phyloP scores from a whole-genome alignment of 1,140 invertebrate genomes.

The Caerostris extrusa region DNA sequence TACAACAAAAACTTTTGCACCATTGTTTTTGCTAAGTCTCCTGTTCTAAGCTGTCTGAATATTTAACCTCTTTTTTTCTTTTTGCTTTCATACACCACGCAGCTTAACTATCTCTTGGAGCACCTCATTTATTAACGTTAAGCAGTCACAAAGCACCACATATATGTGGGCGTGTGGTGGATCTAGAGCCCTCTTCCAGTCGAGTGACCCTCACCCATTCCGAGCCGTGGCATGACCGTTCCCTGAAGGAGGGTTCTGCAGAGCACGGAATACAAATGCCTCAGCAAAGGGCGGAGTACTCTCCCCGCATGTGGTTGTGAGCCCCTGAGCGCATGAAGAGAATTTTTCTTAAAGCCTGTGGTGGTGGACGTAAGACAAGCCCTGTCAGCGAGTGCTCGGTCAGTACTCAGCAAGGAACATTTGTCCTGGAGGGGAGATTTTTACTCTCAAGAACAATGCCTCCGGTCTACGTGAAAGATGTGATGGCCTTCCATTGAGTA shows the following conservation, averaged over 20 bases:
- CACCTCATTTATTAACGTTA: conserved; percentile 19
- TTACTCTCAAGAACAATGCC: background rate
- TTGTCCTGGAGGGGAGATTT: background rate
- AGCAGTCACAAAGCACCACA: background rate
- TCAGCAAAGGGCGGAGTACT: conserved; percentile 18
- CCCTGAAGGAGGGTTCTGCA: background rate
- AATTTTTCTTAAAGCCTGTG: conserved; percentile 16
- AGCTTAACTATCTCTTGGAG: too few relatives aligned
- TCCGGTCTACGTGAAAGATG: too few relatives aligned
- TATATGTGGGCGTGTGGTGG: background rate
- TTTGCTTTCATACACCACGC: too few relatives aligned
- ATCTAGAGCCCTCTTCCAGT: background rate
- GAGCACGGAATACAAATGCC: conserved; percentile 25
- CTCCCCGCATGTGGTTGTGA: conserved; percentile 15
- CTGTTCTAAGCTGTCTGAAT: too few relatives aligned
- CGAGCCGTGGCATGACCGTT: background rate
- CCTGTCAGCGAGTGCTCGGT: background rate
- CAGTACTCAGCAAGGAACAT: conserved; percentile 3
- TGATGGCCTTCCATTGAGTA: too few relatives aligned
- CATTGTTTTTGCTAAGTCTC: too few relatives aligned
- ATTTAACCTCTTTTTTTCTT: too few relatives aligned
- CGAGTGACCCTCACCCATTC: background rate
- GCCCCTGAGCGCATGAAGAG: background rate
- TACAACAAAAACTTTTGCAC: too few relatives aligned
- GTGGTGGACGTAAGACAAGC: conserved; percentile 1